Conservation (phyloP, 2,888 invertebrate species). For the Fragum fragum region DNA sequence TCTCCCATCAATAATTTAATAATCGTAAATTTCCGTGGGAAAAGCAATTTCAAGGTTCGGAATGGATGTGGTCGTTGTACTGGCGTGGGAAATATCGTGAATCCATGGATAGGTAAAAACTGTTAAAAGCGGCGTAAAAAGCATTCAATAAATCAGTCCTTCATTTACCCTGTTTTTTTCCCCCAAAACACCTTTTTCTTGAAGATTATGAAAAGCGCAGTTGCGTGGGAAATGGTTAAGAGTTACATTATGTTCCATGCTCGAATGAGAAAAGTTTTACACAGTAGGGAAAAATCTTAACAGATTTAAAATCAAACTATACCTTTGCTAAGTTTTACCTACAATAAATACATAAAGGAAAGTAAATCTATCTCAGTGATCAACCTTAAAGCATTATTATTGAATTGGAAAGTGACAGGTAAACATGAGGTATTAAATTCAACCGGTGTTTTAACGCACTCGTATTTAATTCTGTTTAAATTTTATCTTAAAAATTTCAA, state of each 20-base stretch:
- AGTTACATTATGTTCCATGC: conserved; percentile 6
- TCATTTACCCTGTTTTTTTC: no score
- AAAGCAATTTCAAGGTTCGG: no score
- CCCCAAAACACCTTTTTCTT: no score
- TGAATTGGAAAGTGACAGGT: conserved; percentile 3
- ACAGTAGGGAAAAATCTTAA: not conserved
- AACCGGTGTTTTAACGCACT: conserved; percentile 19
- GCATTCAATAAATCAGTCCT: no score
- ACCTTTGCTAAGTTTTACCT: not conserved
- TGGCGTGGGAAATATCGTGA: no score
- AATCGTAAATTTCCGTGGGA: no score
- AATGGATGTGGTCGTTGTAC: no score
- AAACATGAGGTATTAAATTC: not conserved
- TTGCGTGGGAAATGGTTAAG: not conserved
- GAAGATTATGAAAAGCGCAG: no score
- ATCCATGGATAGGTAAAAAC: no score
- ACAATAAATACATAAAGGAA: not conserved
- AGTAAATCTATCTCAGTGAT: not conserved
- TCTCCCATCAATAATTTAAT: no score
- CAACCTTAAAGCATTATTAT: not conserved
- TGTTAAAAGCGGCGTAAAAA: no score
- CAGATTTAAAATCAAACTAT: not conserved
- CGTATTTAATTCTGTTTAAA: conserved; percentile 20
- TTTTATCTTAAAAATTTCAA: conserved; percentile 19
- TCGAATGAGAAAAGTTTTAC: conserved; percentile 7